Conservation (phyloP, 2,888 invertebrate genomes). For the Parochlus steinenii region DNA sequence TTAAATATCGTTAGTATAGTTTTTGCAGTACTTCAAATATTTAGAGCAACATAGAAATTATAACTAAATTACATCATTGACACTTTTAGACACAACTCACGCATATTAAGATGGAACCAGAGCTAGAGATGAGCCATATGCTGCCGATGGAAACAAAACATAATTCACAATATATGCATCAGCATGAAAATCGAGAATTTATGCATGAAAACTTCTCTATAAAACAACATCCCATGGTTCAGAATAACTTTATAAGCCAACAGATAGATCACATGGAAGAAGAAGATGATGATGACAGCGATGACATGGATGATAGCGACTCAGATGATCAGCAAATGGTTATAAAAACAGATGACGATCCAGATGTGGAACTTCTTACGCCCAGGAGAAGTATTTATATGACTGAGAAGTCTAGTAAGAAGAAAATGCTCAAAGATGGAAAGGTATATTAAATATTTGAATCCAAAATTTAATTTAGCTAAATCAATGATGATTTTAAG, state of each 20-base stretch:
- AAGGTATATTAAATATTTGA: constrained; percentile 19
- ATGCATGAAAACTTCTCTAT: background rate
- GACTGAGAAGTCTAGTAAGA: constrained; percentile 63
- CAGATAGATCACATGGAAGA: constrained; percentile 16
- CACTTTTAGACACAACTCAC: background rate
- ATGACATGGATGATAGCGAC: constrained; percentile 20
- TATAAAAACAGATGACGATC: constrained; percentile 19
- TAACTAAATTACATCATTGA: background rate
- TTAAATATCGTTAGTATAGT: constrained; percentile 7
- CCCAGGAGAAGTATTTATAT: constrained; percentile 42
- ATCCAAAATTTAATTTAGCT: constrained; percentile 1
- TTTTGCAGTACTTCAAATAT: too few relatives aligned
- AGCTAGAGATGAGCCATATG: constrained; percentile 5
- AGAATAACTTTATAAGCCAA: background rate
- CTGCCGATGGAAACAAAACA: background rate
- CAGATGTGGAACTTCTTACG: constrained; percentile 21
- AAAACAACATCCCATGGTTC: background rate
- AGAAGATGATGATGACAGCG: constrained; percentile 20
- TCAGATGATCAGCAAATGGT: constrained; percentile 11
- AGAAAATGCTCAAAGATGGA: constrained; percentile 49
- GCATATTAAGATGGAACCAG: constrained; percentile 10
- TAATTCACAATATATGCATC: background rate
- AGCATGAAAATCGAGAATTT: background rate
- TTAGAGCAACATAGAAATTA: background rate
- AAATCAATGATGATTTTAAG: constrained; percentile 19